Percentiles rank a stretch among this genome's conserved stretches.
Evolutionary conservation across 1,140 invertebrate genomes (phyloP).

Genomic region (Drosophila nigrodunni): DNA sequence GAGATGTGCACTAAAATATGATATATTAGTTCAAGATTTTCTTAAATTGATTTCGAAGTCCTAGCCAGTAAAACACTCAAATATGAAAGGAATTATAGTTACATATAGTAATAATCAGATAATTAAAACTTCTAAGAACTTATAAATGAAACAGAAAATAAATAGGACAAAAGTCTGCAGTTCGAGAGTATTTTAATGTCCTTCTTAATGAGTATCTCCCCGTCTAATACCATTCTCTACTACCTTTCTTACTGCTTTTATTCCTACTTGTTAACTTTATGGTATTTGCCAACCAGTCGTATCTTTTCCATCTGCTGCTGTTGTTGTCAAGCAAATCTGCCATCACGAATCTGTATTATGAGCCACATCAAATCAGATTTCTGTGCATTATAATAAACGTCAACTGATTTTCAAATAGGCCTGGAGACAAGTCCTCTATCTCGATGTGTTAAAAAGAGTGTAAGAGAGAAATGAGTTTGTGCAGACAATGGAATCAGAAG

Average conservation of each 20-base stretch:
- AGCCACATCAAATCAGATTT: conserved; percentile 44
- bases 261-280: no score
- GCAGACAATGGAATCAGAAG: conserved; percentile 14
- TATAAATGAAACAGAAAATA: no score
- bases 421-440: conserved; percentile 6
- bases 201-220: neutral
- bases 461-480: conserved; percentile 40
- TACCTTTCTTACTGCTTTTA: neutral
- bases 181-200: neutral
- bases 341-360: conserved; percentile 68
- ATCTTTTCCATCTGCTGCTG: conserved; percentile 49
- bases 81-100: no score
- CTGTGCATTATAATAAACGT: conserved; percentile 51
- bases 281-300: neutral
- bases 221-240: neutral
- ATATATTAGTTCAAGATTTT: no score
- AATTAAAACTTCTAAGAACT: no score
- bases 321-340: conserved; percentile 1
- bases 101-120: no score
- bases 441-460: conserved; percentile 24
- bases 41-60: no score
- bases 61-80: no score
- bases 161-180: no score
- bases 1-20: no score
- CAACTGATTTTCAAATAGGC: conserved; percentile 34